phyloP scores from a whole-genome alignment of 1,140 invertebrate species.

The Yoshiicerus persimilis region DNA sequence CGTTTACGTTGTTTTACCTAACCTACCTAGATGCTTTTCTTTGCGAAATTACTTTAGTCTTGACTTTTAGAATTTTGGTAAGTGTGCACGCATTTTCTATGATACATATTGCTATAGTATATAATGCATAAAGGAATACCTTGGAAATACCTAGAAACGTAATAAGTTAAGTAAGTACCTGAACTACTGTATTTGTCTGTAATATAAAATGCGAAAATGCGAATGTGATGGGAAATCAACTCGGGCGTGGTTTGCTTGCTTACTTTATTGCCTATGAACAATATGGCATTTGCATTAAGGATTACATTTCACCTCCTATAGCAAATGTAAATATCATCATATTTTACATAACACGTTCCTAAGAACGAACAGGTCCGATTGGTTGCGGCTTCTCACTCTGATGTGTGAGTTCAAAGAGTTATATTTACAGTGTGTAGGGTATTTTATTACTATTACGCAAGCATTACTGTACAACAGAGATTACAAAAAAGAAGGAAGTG shows the following conservation, averaged over 20 bases:
- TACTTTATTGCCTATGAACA: not conserved
- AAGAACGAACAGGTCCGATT: too few relatives aligned
- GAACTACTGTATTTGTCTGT: not conserved
- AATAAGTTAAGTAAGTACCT: too few relatives aligned
- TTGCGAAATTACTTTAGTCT: too few relatives aligned
- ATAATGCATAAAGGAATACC: not conserved
- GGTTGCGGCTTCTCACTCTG: not conserved
- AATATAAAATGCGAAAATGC: conserved; percentile 8
- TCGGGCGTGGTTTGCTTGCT: conserved; percentile 7
- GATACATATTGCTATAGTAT: too few relatives aligned
- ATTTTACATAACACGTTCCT: too few relatives aligned
- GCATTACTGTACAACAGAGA: too few relatives aligned
- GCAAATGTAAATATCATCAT: not conserved
- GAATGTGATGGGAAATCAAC: not conserved
- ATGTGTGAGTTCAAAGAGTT: not conserved
- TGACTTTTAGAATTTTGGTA: too few relatives aligned
- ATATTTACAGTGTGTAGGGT: not conserved
- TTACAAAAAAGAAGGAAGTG: too few relatives aligned
- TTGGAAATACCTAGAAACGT: not conserved
- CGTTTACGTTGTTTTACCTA: too few relatives aligned
- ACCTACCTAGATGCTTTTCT: too few relatives aligned
- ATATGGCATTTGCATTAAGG: not conserved
- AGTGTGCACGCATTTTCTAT: too few relatives aligned
- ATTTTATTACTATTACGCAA: too few relatives aligned
- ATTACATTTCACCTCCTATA: not conserved